Conservation (phyloP, 2,113 vertebrate genomes). For the Vidua macroura region DNA sequence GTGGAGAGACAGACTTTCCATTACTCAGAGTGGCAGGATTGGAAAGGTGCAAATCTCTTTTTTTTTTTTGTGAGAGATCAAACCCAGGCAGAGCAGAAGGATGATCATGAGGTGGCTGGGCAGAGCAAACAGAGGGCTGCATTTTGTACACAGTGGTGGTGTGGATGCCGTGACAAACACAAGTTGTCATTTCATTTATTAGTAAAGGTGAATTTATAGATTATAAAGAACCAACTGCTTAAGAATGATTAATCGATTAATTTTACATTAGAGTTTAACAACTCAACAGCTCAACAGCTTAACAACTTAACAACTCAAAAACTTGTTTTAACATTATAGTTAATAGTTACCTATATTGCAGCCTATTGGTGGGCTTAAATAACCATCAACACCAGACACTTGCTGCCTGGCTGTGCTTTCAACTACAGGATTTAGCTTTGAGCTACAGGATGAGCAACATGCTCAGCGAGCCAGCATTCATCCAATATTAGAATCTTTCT, state of each 20-base stretch:
- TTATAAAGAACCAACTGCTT: background rate
- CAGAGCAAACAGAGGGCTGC: background rate
- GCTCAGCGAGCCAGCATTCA: background rate
- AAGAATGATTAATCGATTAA: background rate
- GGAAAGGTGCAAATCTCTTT: background rate
- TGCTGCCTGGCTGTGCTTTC: background rate
- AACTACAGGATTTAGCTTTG: background rate
- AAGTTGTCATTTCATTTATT: background rate
- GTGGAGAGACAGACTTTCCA: fast-evolving
- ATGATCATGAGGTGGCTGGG: fast-evolving
- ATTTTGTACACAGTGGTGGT: background rate
- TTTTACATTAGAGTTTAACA: background rate
- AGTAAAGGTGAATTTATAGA: background rate
- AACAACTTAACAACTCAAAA: background rate
- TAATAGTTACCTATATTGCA: background rate
- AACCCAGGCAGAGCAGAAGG: background rate
- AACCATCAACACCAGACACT: background rate
- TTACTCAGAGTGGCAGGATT: background rate
- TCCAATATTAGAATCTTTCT: background rate
- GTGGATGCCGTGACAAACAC: fast-evolving
- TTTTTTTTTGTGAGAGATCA: background rate
- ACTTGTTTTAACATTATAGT: background rate
- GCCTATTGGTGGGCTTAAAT: background rate
- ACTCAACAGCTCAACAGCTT: background rate
- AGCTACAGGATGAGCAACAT: background rate